Base-by-base conservation (phyloP, 2,797 vertebrate genomes). In the Chaetodon trifasciatus region DNA sequence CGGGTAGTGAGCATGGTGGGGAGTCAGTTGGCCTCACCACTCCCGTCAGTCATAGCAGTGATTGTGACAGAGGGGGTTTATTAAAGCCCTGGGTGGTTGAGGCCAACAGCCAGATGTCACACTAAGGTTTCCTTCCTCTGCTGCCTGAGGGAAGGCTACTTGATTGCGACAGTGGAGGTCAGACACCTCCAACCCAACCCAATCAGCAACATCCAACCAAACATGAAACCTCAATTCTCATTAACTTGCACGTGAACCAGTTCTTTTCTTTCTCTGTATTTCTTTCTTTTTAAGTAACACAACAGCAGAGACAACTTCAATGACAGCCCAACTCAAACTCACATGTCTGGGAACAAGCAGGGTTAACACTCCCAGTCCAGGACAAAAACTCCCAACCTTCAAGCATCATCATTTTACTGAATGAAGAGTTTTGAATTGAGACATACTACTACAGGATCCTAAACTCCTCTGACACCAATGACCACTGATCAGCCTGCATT, bases 21-120 rank as follows among this genome's bases (percentile, higher is more conserved):
- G 66, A 60, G 93, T 90, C 95, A 88, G 96, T 96, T 96, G 90
- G 91, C 88, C 90, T 91, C 90, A 84, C 78, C 85, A 71, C 80
- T 90, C 89, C 86, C 69, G 4, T 83, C 86, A 89, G 87, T 84
- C 89, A 92, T 87, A 91, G 83, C 87, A 87, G 79, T 88, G 93
- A 95, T 96, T 96, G 95, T 96, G 95, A 96, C 95, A 96, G 91
- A 94, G 85, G 83, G 78, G 89, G 89, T 86, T 95, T 94, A 94
- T 93, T 94, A 93, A 93, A 94, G 91, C 81, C 60, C 67, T 87
- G 87, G 91, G 94, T 93, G 91, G 93, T 94, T 88, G 90, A 84
- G 78, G 88, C 88, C 74, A 90, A 89, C 91, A 92, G 86, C 93
- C 92, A 93, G 91, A 94, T 94, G 92, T 92, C 93, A 92, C 89